Conservation (phyloP, 2,888 invertebrate species). For the Hyposoter didymator region DNA sequence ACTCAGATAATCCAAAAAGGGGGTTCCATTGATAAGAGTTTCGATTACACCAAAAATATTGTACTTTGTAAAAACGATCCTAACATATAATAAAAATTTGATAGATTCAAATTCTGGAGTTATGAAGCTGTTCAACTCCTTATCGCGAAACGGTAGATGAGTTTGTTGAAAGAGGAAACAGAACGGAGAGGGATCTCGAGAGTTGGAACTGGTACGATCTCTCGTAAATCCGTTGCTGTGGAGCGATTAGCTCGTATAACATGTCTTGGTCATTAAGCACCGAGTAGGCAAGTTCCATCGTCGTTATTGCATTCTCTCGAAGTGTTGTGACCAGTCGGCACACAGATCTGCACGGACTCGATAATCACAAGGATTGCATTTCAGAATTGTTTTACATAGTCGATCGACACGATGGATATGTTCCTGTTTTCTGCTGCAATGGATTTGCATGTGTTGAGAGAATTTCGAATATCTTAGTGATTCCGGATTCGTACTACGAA, state of each 20-base stretch:
- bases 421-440: not conserved
- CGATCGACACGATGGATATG: not conserved
- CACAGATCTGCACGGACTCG: not conserved
- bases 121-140: constrained; percentile 1
- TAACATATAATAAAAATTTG: not conserved
- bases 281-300: constrained; percentile 24
- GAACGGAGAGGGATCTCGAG: constrained; percentile 20
- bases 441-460: not conserved
- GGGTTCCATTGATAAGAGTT: not conserved
- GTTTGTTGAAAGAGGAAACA: constrained; percentile 25
- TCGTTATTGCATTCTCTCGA: constrained; percentile 8
- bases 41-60: not conserved
- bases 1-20: not conserved
- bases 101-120: not conserved
- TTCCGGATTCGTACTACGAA: not conserved
- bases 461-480: not conserved
- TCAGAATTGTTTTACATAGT: not conserved
- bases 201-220: constrained; percentile 21
- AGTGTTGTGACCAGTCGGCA: constrained; percentile 21
- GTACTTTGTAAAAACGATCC: not conserved
- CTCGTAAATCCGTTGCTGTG: constrained; percentile 46
- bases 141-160: constrained; percentile 22
- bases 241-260: constrained; percentile 51
- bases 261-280: constrained; percentile 45
- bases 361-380: not conserved